A percentile compares a stretch with the other conserved stretches of the same genome.
These are phyloP conservation scores for Tychaedon coryphoeus DNA, from an alignment of 2,113 vertebrate genomes.

Conservation along the genomic window DNA sequence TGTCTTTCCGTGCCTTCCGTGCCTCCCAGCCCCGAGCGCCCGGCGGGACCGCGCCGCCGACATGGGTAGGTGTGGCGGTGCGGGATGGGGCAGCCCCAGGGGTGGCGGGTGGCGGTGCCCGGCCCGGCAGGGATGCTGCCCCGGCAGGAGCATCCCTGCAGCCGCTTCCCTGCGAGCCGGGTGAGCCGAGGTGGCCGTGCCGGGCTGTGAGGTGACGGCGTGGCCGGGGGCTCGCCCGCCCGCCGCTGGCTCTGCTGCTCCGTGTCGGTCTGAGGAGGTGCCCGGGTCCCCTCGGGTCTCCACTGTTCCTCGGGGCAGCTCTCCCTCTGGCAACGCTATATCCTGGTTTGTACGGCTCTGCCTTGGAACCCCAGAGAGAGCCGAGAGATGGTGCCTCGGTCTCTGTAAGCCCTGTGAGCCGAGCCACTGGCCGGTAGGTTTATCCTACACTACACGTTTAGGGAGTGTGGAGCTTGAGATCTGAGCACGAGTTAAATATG, in stretches of 20 bases:
- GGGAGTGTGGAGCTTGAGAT: neutral
- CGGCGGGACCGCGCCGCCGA: neutral
- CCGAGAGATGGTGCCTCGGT: neutral
- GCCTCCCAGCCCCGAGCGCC: neutral
- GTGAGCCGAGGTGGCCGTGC: neutral
- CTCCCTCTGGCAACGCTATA: rapidly evolving
- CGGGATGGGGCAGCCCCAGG: neutral
- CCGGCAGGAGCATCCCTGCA: neutral
- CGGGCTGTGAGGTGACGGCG: rapidly evolving
- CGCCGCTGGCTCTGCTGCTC: neutral
- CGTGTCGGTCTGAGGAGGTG: rapidly evolving
- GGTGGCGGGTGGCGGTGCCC: neutral
- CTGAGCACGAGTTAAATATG: too few species aligned
- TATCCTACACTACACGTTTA: neutral
- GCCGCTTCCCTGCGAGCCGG: neutral
- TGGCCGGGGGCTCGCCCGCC: neutral
- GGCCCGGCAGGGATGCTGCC: neutral
- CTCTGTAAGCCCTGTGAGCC: neutral
- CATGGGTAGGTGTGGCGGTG: neutral
- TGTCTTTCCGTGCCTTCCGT: neutral
- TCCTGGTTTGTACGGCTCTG: rapidly evolving
- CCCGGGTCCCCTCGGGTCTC: neutral
- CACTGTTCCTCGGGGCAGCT: neutral
- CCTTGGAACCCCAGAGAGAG: neutral
- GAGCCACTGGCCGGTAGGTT: neutral